Base-by-base conservation (phyloP, 2,888 invertebrate species). In the Drosophila pseudotalamancana region DNA sequence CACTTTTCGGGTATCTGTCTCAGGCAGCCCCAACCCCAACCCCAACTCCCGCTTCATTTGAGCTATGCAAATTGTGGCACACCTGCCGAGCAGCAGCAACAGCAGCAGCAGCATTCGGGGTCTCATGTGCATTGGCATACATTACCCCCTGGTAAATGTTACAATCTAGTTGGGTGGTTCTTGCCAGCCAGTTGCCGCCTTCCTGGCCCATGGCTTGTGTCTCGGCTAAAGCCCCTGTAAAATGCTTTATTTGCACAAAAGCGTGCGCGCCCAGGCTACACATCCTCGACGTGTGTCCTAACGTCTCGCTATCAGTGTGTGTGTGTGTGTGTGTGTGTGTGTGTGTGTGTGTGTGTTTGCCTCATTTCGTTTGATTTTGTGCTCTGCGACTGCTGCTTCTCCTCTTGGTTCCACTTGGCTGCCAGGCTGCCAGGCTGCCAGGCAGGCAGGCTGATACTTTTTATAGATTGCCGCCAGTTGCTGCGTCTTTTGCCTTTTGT, bases 301-400 rank as follows among this genome's bases (percentile, higher is more conserved):
- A 59, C 14, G 32, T 19, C 25, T 32, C 18, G 32, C 14, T 34
- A 4, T 25, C 9, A 29, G 6, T n/a, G 0, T 32, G 8, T 46
- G n/a, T 16, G 16, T 23, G 32, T 40, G 3, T 27, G 12, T 32
- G 12, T 40, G 4, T 8, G 8, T 21, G 8, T 39, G 31, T 39
- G 35, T 39, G 34, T 35, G 18, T 35, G 21, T 40, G 50, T 53
- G 55, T 56, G 45, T 80, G 76, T 71, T 60, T 64, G 84, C 84
- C 72, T 83, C 84, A 80, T 83, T 86, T 86, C 84, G 84, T 83
- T 83, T 83, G 86, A 83, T 86, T 86, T 77, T 77, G 77, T 82
- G 79, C 85, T 73, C 66, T 61, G 39, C 51, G 54, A 29, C 53
- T 46, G 49, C 56, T 35, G 39, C 49, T 53, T 12, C 59, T 59